A percentile compares a stretch with the other conserved stretches of the same genome.
Evolutionary conservation across 2,888 invertebrate species (phyloP).

Genomic region (Mythimna impura): DNA sequence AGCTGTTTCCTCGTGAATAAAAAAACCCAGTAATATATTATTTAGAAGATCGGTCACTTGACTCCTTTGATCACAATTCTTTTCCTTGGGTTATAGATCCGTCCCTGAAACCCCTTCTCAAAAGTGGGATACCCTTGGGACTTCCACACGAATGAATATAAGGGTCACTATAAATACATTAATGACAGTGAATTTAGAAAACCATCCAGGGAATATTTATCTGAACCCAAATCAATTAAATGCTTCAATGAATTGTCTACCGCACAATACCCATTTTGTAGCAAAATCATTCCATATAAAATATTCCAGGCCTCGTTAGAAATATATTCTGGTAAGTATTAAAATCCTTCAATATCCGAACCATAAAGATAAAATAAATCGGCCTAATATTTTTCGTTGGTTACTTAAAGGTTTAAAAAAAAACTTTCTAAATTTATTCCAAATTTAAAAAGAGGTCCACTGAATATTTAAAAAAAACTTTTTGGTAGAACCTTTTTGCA

Average conservation of each 20-base stretch:
- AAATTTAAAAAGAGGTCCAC: slow-evolving; percentile 55
- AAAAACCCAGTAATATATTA: neutral
- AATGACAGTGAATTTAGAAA: slow-evolving; percentile 38
- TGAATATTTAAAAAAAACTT: slow-evolving; percentile 58
- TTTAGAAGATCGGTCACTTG: neutral
- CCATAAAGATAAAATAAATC: slow-evolving; percentile 45
- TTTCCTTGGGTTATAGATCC: neutral
- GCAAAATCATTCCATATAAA: slow-evolving; percentile 30
- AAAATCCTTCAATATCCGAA: slow-evolving; percentile 27
- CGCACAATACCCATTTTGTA: slow-evolving; percentile 47
- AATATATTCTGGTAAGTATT: slow-evolving; percentile 39
- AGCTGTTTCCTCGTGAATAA: neutral
- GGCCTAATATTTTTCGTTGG: slow-evolving; percentile 44
- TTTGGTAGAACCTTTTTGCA: slow-evolving; percentile 54
- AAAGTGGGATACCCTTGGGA: neutral
- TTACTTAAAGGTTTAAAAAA: slow-evolving; percentile 33
- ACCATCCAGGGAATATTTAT: slow-evolving; percentile 42
- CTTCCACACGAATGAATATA: slow-evolving; percentile 21
- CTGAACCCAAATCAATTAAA: slow-evolving; percentile 57
- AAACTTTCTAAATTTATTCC: slow-evolving; percentile 21
- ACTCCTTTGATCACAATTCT: slow-evolving; percentile 19
- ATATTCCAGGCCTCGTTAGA: slow-evolving; percentile 32
- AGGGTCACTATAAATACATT: slow-evolving; percentile 27
- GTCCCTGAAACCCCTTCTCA: neutral
- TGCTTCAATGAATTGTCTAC: slow-evolving; percentile 54